Evolutionary conservation across 30 jellyfish, hydroid and myxozoan genomes (phyloP).

Genomic region (Aurelia sp.): DNA sequence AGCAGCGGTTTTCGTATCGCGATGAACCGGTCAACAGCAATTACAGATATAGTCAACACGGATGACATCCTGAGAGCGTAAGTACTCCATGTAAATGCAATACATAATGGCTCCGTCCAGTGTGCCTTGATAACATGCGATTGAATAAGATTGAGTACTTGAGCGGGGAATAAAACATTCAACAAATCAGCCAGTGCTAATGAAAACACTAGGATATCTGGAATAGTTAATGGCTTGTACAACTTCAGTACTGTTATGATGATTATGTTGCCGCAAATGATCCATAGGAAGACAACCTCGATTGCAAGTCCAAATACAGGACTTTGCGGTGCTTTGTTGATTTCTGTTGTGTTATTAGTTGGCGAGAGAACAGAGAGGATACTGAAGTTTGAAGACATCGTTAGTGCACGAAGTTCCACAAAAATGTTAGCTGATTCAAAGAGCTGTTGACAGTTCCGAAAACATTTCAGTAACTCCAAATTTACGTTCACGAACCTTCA

Average conservation of each 20-base stretch:
- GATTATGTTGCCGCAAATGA: constrained; percentile 49
- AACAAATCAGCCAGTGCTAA: constrained; percentile 76
- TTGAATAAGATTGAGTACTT: constrained; percentile 47
- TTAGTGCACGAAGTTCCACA: too few relatives aligned
- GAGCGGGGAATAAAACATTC: constrained; percentile 66
- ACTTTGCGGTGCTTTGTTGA: not conserved
- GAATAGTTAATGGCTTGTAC: constrained; percentile 82
- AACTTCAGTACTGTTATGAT: constrained; percentile 59
- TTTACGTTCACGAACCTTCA: too few relatives aligned
- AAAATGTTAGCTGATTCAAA: too few relatives aligned
- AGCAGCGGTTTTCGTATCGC: constrained; percentile 72
- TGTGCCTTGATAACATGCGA: constrained; percentile 23
- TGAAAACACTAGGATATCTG: constrained; percentile 80
- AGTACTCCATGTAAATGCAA: constrained; percentile 54
- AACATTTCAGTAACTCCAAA: too few relatives aligned
- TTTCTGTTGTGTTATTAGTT: not conserved
- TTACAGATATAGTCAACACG: constrained; percentile 69
- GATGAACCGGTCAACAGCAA: constrained; percentile 71
- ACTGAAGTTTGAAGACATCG: too few relatives aligned
- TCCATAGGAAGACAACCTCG: constrained; percentile 52
- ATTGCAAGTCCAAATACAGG: constrained; percentile 54
- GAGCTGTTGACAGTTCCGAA: too few relatives aligned
- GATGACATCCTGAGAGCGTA: constrained; percentile 68
- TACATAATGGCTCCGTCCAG: constrained; percentile 57
- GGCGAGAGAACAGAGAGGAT: not conserved